Evolutionary conservation across 2,888 invertebrate species (phyloP).

Genomic region (Apotomis capreana): DNA sequence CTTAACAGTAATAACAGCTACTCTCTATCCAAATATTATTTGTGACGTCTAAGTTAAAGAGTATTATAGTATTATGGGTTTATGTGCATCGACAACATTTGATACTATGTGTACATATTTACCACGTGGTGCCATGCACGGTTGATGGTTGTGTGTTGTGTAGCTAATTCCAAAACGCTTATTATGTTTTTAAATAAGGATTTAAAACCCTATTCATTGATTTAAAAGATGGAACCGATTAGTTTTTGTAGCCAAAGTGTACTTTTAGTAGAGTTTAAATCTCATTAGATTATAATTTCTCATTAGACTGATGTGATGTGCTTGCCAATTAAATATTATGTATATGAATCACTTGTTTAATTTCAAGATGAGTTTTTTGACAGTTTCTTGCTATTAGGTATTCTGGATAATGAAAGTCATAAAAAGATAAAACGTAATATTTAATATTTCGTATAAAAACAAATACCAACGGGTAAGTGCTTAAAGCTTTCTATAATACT

Average conservation of each 20-base stretch:
- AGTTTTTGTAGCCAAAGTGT: background rate
- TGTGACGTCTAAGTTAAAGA: too few species aligned
- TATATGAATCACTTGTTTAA: constrained; percentile 11
- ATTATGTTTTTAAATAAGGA: too few species aligned
- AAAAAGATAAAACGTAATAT: constrained; percentile 27
- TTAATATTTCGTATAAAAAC: constrained; percentile 35
- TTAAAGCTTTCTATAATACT: constrained; percentile 33
- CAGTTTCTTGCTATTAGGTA: too few species aligned
- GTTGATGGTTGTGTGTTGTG: too few species aligned
- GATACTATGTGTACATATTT: too few species aligned
- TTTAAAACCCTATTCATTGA: too few species aligned
- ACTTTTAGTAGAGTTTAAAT: constrained; percentile 19
- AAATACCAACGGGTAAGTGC: constrained; percentile 41
- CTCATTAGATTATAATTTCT: constrained; percentile 5
- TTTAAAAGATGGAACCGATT: background rate
- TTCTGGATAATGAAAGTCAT: constrained; percentile 5
- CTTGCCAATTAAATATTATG: constrained; percentile 48
- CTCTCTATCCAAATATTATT: too few species aligned
- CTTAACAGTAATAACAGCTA: too few species aligned
- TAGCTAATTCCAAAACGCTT: too few species aligned
- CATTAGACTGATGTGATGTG: constrained; percentile 43
- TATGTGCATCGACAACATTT: too few species aligned
- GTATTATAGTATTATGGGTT: too few species aligned
- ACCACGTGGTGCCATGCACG: too few species aligned
- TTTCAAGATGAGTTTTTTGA: background rate